Percentiles rank a stretch among this genome's conserved stretches.
phyloP scores from a whole-genome alignment of 2,797 vertebrate species.

The Neosilurus hyrtlii region DNA sequence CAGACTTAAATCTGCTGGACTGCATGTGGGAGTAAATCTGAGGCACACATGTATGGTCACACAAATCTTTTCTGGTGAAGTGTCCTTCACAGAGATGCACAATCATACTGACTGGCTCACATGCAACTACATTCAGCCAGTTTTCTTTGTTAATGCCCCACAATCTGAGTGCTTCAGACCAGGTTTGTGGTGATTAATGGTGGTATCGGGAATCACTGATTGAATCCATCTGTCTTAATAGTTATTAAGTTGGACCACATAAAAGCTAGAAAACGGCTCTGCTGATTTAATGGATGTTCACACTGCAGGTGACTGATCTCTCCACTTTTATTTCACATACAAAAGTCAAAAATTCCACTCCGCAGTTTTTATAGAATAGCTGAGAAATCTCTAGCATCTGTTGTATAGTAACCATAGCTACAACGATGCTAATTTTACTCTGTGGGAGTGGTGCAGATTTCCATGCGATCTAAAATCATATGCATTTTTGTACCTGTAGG shows the following conservation, averaged over 20 bases:
- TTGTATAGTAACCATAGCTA: neutral
- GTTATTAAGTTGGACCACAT: neutral
- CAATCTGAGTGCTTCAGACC: constrained; percentile 38
- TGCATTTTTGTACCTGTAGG: too few species aligned
- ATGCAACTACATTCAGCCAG: neutral
- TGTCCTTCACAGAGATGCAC: constrained; percentile 22
- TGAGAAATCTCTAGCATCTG: neutral
- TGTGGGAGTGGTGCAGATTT: too few species aligned
- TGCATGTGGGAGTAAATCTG: constrained; percentile 45
- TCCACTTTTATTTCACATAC: neutral
- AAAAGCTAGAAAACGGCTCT: neutral
- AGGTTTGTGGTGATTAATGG: neutral
- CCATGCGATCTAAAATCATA: too few species aligned
- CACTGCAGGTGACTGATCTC: neutral
- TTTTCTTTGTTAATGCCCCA: constrained; percentile 33
- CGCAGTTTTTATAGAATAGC: neutral
- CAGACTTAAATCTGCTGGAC: constrained; percentile 41
- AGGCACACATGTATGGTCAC: constrained; percentile 17
- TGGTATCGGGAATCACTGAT: neutral
- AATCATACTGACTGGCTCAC: neutral
- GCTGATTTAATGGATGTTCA: neutral
- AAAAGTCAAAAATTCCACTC: neutral
- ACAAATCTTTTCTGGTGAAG: neutral
- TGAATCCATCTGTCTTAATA: neutral
- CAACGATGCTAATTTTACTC: neutral